Evolutionary conservation across 1,140 invertebrate genomes (phyloP).

Genomic region (Dryas iulia): DNA sequence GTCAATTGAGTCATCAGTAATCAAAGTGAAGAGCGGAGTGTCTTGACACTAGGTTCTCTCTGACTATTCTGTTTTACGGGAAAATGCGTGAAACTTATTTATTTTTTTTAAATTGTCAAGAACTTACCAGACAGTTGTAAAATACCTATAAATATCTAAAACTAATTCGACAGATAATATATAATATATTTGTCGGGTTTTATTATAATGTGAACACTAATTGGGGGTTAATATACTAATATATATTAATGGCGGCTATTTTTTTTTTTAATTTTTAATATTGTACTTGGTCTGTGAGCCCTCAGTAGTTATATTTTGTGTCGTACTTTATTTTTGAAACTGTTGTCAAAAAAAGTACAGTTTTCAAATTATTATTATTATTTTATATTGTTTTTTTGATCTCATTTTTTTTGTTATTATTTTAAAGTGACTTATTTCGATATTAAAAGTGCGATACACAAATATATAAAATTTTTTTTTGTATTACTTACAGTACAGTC

Average conservation of each 20-base stretch:
- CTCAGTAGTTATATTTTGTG: background rate
- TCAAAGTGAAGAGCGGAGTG: too few relatives aligned
- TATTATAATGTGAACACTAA: background rate
- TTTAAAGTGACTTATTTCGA: background rate
- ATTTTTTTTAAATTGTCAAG: too few relatives aligned
- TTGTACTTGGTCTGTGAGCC: background rate
- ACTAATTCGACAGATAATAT: background rate
- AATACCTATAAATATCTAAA: background rate
- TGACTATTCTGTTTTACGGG: too few relatives aligned
- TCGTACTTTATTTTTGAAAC: background rate
- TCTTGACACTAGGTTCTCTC: too few relatives aligned
- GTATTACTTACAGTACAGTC: slow-evolving; percentile 7
- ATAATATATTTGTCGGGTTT: background rate
- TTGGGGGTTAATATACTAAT: slow-evolving; percentile 3
- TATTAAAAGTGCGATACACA: background rate
- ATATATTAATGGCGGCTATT: background rate
- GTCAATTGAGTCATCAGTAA: background rate
- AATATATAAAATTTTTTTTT: background rate
- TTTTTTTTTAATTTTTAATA: background rate
- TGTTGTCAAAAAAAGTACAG: background rate
- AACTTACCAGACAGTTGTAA: background rate
- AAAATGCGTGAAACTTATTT: too few relatives aligned
- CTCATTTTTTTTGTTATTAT: background rate
- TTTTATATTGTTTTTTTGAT: background rate
- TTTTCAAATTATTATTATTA: background rate